Evolutionary conservation across 2,888 invertebrate genomes (phyloP).

Genomic region (Drosophila quinaria): DNA sequence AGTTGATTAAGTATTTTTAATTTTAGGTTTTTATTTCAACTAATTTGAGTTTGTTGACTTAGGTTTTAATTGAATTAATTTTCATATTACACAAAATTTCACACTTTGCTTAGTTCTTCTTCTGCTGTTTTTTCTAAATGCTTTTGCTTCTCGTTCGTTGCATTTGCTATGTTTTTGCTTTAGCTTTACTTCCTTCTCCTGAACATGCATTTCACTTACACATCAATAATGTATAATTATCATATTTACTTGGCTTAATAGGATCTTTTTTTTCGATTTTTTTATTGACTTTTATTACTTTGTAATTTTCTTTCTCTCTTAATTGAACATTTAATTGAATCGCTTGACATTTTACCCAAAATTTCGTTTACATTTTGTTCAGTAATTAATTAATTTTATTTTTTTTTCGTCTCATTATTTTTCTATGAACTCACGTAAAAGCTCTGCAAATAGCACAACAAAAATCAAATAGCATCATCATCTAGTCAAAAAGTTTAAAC

Average conservation of each 20-base stretch:
- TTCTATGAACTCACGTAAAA: conserved; percentile 51
- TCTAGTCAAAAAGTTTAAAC: conserved; percentile 47
- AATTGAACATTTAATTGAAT: conserved; percentile 72
- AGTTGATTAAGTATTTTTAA: conserved; percentile 30
- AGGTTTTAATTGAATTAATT: conserved; percentile 71
- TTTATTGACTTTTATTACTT: conserved; percentile 23
- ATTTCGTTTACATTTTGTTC: conserved; percentile 38
- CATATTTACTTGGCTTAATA: conserved; percentile 76
- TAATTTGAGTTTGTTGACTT: conserved; percentile 71
- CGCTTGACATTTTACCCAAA: conserved; percentile 65
- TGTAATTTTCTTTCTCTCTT: conserved; percentile 36
- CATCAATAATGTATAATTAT: conserved; percentile 60
- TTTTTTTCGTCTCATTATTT: conserved; percentile 4
- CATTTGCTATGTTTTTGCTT: conserved; percentile 37
- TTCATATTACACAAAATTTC: conserved; percentile 65
- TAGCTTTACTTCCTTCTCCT: conserved; percentile 23
- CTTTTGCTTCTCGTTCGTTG: conserved; percentile 25
- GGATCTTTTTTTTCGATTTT: conserved; percentile 63
- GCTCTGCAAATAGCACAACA: conserved; percentile 67
- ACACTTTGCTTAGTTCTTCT: conserved; percentile 67
- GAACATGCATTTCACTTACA: conserved; percentile 48
- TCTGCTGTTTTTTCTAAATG: conserved; percentile 25
- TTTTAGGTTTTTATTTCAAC: conserved; percentile 70
- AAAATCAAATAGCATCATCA: conserved; percentile 30
- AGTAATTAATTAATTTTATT: conserved; percentile 7